Percentiles rank a stretch among this genome's conserved stretches.
Conservation (phyloP, 2,888 invertebrate genomes). For the Chaetogeoica ovagalla region DNA sequence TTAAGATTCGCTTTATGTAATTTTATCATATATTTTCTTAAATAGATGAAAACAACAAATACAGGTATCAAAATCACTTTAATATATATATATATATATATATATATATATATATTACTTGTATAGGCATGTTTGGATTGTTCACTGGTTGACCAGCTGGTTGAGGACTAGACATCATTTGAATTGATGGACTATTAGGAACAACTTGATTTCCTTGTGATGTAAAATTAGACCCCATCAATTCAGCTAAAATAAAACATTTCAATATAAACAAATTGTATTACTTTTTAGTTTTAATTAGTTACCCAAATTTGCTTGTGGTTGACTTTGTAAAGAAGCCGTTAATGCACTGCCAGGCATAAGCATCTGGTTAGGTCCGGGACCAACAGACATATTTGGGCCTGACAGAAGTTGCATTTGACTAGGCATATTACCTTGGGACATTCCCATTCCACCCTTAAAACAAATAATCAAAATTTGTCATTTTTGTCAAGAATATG, state of each 20-base stretch:
- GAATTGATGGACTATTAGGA: conserved; percentile 27
- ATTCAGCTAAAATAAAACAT: conserved; percentile 16
- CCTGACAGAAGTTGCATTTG: conserved; percentile 42
- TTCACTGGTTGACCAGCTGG: conserved; percentile 33
- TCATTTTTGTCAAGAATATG: background rate
- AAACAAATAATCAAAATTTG: background rate
- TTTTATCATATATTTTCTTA: too few relatives aligned
- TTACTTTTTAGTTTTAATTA: background rate
- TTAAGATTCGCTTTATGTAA: too few relatives aligned
- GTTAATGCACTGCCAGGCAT: conserved; percentile 39
- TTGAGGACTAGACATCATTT: conserved; percentile 48
- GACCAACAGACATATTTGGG: conserved; percentile 40
- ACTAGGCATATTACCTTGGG: conserved; percentile 34
- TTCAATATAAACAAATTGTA: background rate
- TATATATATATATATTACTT: conserved; percentile 20
- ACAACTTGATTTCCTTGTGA: conserved; percentile 40
- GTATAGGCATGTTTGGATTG: conserved; percentile 39
- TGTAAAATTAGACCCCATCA: conserved; percentile 42
- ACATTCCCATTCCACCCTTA: conserved; percentile 41
- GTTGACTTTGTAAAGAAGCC: conserved; percentile 44
- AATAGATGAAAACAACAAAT: too few relatives aligned
- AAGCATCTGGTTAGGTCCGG: conserved; percentile 37
- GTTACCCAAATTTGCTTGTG: conserved; percentile 41
- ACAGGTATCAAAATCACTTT: too few relatives aligned
- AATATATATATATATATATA: background rate